A percentile compares a stretch with the other conserved stretches of the same genome.
Conservation (phyloP, 2,113 vertebrate species). For the Baryphthengus martii region DNA sequence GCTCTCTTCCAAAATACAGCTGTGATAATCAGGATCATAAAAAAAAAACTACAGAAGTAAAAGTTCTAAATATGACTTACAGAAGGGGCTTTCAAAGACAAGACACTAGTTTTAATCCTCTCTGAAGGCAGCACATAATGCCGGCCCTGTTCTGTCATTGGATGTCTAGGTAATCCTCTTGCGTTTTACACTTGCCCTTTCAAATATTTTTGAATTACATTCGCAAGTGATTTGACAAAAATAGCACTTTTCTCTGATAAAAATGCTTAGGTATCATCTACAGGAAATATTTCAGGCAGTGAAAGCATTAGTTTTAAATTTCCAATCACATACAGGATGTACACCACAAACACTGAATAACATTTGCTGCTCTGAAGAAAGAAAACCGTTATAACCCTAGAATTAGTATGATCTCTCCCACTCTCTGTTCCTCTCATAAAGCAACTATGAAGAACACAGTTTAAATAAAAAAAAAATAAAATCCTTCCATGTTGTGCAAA, state of each 20-base stretch:
- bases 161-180: not conserved
- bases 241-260: fast-evolving
- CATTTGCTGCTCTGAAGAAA: not conserved
- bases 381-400: not conserved
- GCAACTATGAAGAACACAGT: not conserved
- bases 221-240: not conserved
- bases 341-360: not conserved
- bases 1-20: not conserved
- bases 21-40: not conserved
- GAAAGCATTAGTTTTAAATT: not conserved
- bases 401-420: not conserved
- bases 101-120: not conserved
- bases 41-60: not conserved
- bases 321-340: not conserved
- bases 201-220: not conserved
- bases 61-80: not conserved
- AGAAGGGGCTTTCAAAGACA: not conserved
- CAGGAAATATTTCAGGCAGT: not conserved
- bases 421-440: not conserved
- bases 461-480: not conserved
- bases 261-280: not conserved
- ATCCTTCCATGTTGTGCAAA: not conserved
- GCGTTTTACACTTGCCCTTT: not conserved
- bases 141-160: not conserved
- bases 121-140: not conserved